Percentiles rank a stretch among this genome's conserved stretches.
Conservation (phyloP, 2,113 vertebrate genomes). For the Microtus montanus region DNA sequence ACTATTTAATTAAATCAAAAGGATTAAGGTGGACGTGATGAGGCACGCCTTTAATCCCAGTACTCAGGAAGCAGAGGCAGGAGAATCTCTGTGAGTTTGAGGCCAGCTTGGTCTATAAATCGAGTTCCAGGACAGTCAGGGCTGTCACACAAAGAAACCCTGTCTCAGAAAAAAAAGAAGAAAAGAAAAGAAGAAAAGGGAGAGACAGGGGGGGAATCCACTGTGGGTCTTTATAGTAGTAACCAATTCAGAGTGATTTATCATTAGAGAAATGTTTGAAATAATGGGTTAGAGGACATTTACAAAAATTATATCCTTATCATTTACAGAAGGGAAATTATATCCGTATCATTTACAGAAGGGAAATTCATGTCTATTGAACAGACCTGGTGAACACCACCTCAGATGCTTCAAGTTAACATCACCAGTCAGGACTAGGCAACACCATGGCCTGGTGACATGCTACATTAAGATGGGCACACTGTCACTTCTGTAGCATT, state of each 20-base stretch:
- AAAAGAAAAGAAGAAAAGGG: not conserved
- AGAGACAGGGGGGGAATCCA: not conserved
- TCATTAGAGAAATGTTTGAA: not conserved
- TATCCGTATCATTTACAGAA: not conserved
- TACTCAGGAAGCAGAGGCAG: not conserved
- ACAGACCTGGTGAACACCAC: not conserved
- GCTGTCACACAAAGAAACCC: not conserved
- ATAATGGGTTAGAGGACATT: not conserved
- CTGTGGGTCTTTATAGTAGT: not conserved
- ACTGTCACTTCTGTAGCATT: not conserved
- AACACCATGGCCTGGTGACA: not conserved
- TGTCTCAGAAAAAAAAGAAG: not conserved
- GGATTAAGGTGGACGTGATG: not conserved
- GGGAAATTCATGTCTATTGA: not conserved
- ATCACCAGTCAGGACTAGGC: accelerated
- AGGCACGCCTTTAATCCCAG: not conserved
- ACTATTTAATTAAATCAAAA: not conserved
- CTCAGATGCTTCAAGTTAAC: not conserved
- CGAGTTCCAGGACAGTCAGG: not conserved
- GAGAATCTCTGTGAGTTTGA: not conserved
- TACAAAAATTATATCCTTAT: not conserved
- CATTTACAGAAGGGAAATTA: not conserved
- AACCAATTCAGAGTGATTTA: not conserved
- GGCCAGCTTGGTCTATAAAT: not conserved
- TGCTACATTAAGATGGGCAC: accelerated